Percentiles rank a stretch among this genome's conserved stretches.
Evolutionary conservation across 2,797 vertebrate genomes (phyloP).

Genomic region (Lacerta bilineata): DNA sequence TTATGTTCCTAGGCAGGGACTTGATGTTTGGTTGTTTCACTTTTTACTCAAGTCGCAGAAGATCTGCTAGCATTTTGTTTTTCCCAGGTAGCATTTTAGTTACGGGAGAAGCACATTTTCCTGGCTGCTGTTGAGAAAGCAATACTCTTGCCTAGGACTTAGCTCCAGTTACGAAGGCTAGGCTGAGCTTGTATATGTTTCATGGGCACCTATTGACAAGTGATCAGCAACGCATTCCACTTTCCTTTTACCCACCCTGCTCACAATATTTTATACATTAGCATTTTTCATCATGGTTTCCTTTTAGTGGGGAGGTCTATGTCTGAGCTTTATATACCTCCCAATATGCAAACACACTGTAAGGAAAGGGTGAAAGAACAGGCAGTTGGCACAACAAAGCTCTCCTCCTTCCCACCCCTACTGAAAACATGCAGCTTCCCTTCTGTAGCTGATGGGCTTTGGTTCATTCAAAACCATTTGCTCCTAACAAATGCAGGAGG

Average conservation of each 20-base stretch:
- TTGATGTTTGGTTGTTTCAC: neutral
- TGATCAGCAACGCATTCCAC: neutral
- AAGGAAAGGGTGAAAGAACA: neutral
- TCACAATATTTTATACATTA: neutral
- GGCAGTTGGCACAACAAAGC: too few relatives aligned
- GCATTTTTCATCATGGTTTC: neutral
- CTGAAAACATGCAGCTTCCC: neutral
- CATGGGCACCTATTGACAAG: neutral
- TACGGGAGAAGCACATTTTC: neutral
- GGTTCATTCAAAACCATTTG: neutral
- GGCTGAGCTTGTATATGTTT: neutral
- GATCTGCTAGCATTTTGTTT: neutral
- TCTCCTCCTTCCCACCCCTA: neutral
- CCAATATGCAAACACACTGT: neutral
- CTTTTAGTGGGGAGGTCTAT: neutral
- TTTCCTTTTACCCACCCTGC: too few relatives aligned
- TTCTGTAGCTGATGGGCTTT: neutral
- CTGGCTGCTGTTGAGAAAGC: neutral
- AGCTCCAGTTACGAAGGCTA: too few relatives aligned
- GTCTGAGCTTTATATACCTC: neutral
- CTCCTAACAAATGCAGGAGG: neutral
- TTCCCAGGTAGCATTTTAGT: neutral
- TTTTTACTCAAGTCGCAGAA: neutral
- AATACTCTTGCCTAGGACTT: neutral
- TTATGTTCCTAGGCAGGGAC: neutral